Percentiles rank a stretch among this genome's conserved stretches.
phyloP scores from a whole-genome alignment of 2,797 vertebrate genomes.

The Thalassophryne amazonica region DNA sequence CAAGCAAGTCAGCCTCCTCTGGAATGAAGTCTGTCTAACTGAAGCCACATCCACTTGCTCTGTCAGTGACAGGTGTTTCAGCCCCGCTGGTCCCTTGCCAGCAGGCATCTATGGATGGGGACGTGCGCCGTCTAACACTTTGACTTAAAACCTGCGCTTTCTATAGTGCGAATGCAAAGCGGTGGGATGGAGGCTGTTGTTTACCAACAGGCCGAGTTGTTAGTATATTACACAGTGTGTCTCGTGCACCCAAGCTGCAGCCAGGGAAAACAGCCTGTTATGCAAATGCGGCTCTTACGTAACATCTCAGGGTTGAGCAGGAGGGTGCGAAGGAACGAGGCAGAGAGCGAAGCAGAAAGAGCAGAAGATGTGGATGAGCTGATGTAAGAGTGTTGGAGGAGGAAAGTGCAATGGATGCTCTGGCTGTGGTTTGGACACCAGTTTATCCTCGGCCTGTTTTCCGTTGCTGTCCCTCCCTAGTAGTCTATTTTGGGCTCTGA shows the following conservation, averaged over 20 bases:
- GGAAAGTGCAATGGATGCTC: conserved; percentile 35
- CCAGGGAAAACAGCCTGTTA: conserved; percentile 70
- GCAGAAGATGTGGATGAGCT: conserved; percentile 50
- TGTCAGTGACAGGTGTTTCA: conserved; percentile 66
- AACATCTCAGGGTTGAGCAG: conserved; percentile 63
- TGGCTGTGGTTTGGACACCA: conserved; percentile 34
- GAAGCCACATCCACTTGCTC: conserved; percentile 22
- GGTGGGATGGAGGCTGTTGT: conserved; percentile 59
- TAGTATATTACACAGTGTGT: conserved; percentile 62
- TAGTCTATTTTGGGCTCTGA: conserved; percentile 66
- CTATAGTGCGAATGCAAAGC: conserved; percentile 31
- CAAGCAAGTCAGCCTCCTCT: conserved; percentile 59
- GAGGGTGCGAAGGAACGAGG: conserved; percentile 40
- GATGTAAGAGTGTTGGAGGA: conserved; percentile 61
- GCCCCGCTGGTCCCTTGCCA: conserved; percentile 56
- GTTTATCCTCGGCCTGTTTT: conserved; percentile 58
- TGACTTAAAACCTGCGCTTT: conserved; percentile 23
- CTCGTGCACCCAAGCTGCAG: conserved; percentile 52
- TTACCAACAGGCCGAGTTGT: conserved; percentile 67
- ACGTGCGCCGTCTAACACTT: conserved; percentile 30
- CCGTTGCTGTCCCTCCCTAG: conserved; percentile 40
- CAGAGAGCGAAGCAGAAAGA: conserved; percentile 27
- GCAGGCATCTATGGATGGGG: conserved; percentile 46
- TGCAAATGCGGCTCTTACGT: conserved; percentile 72
- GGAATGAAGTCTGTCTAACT: conserved; percentile 54